Evolutionary conservation across 2,797 vertebrate genomes (phyloP).

Genomic region (Megalops cyprinoides): DNA sequence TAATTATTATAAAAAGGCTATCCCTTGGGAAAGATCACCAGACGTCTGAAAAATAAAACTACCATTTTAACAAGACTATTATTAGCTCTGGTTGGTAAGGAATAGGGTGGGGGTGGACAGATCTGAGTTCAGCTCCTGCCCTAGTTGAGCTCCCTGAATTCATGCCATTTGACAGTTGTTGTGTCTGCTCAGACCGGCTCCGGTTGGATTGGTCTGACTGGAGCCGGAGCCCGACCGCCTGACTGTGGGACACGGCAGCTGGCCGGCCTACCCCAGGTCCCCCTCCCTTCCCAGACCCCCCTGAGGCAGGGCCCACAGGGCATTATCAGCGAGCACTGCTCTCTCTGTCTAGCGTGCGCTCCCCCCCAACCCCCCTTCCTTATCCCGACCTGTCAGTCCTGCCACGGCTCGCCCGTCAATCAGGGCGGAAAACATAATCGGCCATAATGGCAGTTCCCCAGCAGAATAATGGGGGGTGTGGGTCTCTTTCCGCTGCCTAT

Average conservation of each 20-base stretch:
- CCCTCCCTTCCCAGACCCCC: background rate
- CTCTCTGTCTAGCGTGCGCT: constrained; percentile 4
- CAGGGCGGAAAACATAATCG: constrained; percentile 21
- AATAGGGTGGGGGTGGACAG: background rate
- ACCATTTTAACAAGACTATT: background rate
- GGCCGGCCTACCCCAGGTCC: background rate
- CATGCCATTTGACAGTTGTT: constrained; percentile 2
- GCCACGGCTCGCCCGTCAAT: constrained; percentile 1
- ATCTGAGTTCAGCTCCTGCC: background rate
- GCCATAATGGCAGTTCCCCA: constrained; percentile 22
- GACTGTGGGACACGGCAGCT: constrained; percentile 14
- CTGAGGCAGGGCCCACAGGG: background rate
- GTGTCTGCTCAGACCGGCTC: background rate
- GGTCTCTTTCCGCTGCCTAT: no score
- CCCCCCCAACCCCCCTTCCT: no score
- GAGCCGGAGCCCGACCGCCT: constrained; percentile 13
- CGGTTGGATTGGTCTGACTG: background rate
- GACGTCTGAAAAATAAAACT: no score
- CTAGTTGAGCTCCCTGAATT: background rate
- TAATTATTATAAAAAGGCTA: background rate
- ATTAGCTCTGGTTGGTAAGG: background rate
- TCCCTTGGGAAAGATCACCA: background rate
- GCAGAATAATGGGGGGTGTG: constrained; percentile 10
- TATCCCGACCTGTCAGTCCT: constrained; percentile 14
- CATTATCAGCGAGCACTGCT: constrained; percentile 19